Base-by-base conservation (phyloP, 2,888 invertebrate species). In the Meiosimyza platycephala region DNA sequence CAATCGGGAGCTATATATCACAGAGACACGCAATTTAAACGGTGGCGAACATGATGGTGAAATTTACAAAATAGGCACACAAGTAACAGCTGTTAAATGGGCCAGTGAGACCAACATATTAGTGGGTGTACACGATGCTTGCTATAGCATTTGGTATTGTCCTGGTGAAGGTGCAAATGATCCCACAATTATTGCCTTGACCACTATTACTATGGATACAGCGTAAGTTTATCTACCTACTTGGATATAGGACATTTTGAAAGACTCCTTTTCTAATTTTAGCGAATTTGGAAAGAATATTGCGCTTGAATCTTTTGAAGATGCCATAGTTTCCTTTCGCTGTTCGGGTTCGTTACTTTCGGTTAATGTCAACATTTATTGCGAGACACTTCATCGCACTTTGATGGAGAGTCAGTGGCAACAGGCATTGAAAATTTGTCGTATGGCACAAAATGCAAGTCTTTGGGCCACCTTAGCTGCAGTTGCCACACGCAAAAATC, bases 381-480 rank as follows among this genome's bases (percentile, higher is more conserved):
- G 87, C 76, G 87, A 87, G 76, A 82, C 88, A n/a, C 86, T 94
- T 50, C 92, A 93, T 81, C 90, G 90, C 76, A 91, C 92, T 79
- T 90, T 95, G 40, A 91, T 92, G 69, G 91, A 92, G 47, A 92
- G 92, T 69, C 92, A 93, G 87, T 96, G 96, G 95, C 92, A 93
- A 74, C 93, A 94, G 80, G 96, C 96, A 3, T 88, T 96, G 71
- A 91, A 94, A 84, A 91, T 98, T 73, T 94, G 94, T 81, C 84
- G 88, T 3, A 74, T 85, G 69, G 85, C 84, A 0, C 85, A 86
- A 85, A 91, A 90, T 77, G 89, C 89, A 73, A 91, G 91, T n/a
- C 88, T 98, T 16, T 99, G 99, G 99, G 95, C 97, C 0, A 96
- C 96, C 78, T 89, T 99, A 78, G 99, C 98, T 0, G 96, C 96